Percentiles rank a stretch among this genome's conserved stretches.
Conservation (phyloP, 2,113 vertebrate species). For the Fulmarus glacialis region DNA sequence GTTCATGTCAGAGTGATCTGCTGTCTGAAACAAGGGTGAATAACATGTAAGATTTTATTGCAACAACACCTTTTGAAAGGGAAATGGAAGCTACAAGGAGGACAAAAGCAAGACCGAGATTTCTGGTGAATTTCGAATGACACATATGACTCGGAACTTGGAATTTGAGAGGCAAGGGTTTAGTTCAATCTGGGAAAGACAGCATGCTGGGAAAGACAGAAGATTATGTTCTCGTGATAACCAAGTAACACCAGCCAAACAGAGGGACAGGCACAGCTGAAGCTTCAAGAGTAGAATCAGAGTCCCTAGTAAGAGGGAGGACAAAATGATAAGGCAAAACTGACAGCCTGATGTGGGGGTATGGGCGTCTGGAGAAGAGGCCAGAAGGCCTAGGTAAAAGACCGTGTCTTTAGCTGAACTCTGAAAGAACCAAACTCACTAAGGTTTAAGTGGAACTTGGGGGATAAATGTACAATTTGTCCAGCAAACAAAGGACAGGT, state of each 20-base stretch:
- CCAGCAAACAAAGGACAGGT: not conserved
- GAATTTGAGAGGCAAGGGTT: not conserved
- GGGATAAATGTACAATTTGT: not conserved
- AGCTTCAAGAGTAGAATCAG: not conserved
- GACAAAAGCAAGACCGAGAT: not conserved
- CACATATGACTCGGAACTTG: not conserved
- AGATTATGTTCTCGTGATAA: fast-evolving
- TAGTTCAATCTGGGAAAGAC: not conserved
- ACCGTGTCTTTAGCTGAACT: not conserved
- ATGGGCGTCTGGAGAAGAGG: not conserved
- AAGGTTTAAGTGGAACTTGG: no score
- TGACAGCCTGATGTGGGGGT: not conserved
- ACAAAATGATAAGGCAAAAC: not conserved
- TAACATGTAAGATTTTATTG: not conserved
- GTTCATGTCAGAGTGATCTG: not conserved
- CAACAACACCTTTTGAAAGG: not conserved
- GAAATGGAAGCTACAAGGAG: not conserved
- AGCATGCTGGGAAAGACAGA: not conserved
- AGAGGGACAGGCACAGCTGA: not conserved
- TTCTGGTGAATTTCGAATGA: not conserved
- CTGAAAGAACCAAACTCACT: not conserved
- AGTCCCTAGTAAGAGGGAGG: not conserved
- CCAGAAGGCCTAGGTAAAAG: not conserved
- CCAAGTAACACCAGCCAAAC: not conserved
- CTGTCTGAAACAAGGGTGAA: not conserved